Evolutionary conservation across 64 coral and sea anemone species (phyloP).

Genomic region (Stichodactyla mertensii): DNA sequence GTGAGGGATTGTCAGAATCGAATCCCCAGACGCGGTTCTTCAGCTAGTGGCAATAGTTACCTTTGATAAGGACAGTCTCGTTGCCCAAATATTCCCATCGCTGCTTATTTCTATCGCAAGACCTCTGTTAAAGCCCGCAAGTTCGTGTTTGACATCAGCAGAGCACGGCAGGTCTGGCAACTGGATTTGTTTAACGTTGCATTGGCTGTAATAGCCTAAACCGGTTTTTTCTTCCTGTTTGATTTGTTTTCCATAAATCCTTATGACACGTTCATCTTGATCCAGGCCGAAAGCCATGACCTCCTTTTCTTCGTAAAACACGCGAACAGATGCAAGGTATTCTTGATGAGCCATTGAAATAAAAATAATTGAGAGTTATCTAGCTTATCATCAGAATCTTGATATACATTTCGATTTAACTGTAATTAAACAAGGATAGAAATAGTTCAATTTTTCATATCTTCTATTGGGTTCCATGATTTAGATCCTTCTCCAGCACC

Average conservation of each 20-base stretch:
- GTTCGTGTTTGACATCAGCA: not conserved
- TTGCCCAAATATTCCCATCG: conserved; percentile 6
- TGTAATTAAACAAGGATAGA: no score
- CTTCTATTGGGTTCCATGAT: no score
- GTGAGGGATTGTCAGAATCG: not conserved
- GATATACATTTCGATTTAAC: no score
- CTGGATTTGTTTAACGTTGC: not conserved
- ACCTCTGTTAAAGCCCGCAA: not conserved
- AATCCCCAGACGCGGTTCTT: not conserved
- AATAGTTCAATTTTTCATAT: no score
- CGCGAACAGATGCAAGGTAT: not conserved
- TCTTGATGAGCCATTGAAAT: not conserved
- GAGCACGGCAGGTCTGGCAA: conserved; percentile 6
- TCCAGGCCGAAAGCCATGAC: not conserved
- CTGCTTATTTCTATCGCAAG: not conserved
- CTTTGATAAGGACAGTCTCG: conserved; percentile 4
- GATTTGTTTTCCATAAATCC: not conserved
- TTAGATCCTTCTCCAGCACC: no score
- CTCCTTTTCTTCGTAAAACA: conserved; percentile 18
- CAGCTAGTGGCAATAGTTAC: not conserved
- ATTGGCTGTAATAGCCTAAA: conserved; percentile 1
- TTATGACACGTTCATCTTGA: not conserved
- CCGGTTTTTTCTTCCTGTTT: not conserved
- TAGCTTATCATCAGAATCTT: no score
- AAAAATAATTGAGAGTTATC: not conserved